Evolutionary conservation across 2,113 vertebrate genomes (phyloP).

Genomic region (Dipodomys ordii): DNA sequence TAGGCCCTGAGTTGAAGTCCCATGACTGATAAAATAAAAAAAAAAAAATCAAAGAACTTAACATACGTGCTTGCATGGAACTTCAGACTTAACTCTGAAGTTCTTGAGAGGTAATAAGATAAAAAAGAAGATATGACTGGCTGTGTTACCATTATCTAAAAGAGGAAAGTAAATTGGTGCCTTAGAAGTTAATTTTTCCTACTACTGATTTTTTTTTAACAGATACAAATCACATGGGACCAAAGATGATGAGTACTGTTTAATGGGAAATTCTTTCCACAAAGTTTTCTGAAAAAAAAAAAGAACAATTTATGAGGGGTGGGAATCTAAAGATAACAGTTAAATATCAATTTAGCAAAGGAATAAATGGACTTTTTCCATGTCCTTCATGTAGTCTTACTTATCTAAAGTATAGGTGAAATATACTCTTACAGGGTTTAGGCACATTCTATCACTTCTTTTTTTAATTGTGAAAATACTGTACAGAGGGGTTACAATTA

Average conservation of each 20-base stretch:
- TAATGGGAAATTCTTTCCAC: not conserved
- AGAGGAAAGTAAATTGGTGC: not conserved
- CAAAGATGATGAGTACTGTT: constrained; percentile 31
- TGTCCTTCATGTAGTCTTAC: not conserved
- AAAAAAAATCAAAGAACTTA: no score
- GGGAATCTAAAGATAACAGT: not conserved
- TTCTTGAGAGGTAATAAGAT: constrained; percentile 5
- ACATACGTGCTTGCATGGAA: not conserved
- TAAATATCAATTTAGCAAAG: not conserved
- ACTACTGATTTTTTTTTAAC: constrained; percentile 47
- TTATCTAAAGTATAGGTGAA: not conserved
- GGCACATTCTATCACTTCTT: no score
- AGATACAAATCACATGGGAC: not conserved
- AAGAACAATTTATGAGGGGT: not conserved
- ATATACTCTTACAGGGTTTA: no score
- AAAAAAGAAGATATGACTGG: not conserved
- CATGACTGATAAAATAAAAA: no score
- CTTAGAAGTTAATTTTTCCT: not conserved
- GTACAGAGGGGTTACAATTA: no score
- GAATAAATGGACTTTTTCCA: not conserved
- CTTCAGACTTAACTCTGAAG: not conserved
- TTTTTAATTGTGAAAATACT: not conserved
- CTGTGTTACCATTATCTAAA: not conserved
- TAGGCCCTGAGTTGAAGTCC: no score
- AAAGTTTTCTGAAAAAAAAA: constrained; percentile 7